phyloP scores from a whole-genome alignment of 2,797 vertebrate genomes.

The Ciconia nigra region DNA sequence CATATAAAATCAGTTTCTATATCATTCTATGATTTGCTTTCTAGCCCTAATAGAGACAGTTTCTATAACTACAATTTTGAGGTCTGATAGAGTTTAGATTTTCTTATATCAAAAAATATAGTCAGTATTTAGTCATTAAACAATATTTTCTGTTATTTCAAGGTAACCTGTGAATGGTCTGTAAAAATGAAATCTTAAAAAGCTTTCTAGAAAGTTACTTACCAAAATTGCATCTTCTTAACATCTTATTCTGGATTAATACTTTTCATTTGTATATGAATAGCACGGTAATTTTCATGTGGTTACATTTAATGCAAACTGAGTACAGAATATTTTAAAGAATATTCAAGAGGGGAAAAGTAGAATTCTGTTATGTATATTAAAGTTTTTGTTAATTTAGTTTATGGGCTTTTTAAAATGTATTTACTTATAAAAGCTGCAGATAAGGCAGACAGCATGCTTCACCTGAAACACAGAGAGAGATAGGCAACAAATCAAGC shows the following conservation, averaged over 20 bases:
- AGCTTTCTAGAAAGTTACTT: neutral
- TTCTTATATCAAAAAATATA: neutral
- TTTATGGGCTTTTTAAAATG: neutral
- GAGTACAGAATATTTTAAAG: neutral
- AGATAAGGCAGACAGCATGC: neutral
- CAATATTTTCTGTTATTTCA: neutral
- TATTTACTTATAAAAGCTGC: neutral
- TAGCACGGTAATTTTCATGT: neutral
- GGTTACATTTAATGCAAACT: neutral
- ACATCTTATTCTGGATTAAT: neutral
- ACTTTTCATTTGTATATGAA: neutral
- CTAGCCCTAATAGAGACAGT: neutral
- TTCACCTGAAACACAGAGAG: neutral
- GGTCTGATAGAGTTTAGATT: neutral
- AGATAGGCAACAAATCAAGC: neutral
- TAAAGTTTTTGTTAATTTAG: too few relatives aligned
- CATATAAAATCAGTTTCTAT: neutral
- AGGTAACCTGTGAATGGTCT: neutral
- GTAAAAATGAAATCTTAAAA: neutral
- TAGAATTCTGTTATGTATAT: neutral
- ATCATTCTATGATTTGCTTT: neutral
- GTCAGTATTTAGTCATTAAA: neutral
- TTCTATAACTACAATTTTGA: neutral
- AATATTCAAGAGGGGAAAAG: neutral
- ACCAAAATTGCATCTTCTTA: neutral